A percentile compares a stretch with the other conserved stretches of the same genome.
Conservation (phyloP, 30 jellyfish, hydroid and myxozoan genomes). For the Pelagia noctiluca region DNA sequence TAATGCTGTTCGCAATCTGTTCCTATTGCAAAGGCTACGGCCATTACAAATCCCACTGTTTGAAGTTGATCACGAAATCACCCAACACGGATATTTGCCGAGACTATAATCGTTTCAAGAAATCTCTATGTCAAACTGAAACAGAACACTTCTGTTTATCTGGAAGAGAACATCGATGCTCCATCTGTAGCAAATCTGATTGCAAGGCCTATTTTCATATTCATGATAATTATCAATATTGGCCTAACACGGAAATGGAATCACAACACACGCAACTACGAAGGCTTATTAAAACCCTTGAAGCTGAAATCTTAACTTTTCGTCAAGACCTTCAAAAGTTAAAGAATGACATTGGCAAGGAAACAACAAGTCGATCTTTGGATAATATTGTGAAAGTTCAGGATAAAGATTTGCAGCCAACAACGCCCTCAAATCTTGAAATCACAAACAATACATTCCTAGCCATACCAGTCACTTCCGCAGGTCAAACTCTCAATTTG, state of each 20-base stretch:
- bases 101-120: not conserved
- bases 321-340: too few species aligned
- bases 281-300: not conserved
- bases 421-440: not conserved
- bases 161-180: not conserved
- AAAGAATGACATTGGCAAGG: not conserved
- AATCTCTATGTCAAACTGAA: not conserved
- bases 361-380: not conserved
- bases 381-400: not conserved
- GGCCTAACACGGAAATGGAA: not conserved
- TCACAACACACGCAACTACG: not conserved
- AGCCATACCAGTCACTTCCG: not conserved
- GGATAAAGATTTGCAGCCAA: not conserved
- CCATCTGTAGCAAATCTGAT: too few species aligned
- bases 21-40: not conserved
- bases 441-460: not conserved
- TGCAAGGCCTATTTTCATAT: not conserved
- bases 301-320: not conserved
- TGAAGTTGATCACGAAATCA: not conserved
- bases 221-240: too few species aligned
- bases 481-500: not conserved
- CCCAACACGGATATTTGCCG: not conserved
- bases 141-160: not conserved
- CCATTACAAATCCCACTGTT: not conserved
- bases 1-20: not conserved